Conservation (phyloP, 1,140 invertebrate species). For the Mactra quadrangularis region DNA sequence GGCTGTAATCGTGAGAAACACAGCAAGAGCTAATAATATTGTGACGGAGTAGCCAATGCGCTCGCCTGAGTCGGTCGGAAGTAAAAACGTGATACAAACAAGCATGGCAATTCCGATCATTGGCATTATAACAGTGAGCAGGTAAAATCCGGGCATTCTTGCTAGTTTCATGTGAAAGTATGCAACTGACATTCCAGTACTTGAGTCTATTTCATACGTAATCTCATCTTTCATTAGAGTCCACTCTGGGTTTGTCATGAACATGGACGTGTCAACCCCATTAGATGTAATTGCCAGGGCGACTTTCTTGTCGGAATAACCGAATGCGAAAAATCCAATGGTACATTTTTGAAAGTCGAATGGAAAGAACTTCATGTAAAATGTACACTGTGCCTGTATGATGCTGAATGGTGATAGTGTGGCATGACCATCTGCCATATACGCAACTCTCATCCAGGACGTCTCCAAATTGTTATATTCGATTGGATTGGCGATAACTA, state of each 20-base stretch:
- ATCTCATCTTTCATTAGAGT: background rate
- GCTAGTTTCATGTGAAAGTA: background rate
- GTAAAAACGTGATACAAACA: slow-evolving; percentile 6
- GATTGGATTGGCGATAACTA: background rate
- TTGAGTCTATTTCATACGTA: background rate
- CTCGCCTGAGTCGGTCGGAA: slow-evolving; percentile 44
- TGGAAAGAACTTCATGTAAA: slow-evolving; percentile 45
- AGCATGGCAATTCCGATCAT: background rate
- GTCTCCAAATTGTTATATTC: background rate
- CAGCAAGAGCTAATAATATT: slow-evolving; percentile 15
- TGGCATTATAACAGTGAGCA: slow-evolving; percentile 33
- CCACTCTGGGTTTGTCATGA: slow-evolving; percentile 14
- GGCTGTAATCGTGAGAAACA: slow-evolving; percentile 1
- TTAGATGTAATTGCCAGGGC: background rate
- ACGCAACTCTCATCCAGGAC: background rate
- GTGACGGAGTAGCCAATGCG: slow-evolving; percentile 24
- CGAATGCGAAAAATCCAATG: background rate
- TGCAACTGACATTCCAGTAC: background rate
- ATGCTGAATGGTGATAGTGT: background rate
- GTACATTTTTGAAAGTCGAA: slow-evolving; percentile 38
- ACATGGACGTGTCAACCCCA: background rate
- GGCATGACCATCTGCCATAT: background rate
- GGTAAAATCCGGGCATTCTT: slow-evolving; percentile 7
- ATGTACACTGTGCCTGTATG: slow-evolving; percentile 2
- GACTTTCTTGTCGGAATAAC: background rate